These are phyloP conservation scores for Lordiphosa stackelbergi DNA, from an alignment of 1,140 invertebrate genomes.

Conservation along the genomic window DNA sequence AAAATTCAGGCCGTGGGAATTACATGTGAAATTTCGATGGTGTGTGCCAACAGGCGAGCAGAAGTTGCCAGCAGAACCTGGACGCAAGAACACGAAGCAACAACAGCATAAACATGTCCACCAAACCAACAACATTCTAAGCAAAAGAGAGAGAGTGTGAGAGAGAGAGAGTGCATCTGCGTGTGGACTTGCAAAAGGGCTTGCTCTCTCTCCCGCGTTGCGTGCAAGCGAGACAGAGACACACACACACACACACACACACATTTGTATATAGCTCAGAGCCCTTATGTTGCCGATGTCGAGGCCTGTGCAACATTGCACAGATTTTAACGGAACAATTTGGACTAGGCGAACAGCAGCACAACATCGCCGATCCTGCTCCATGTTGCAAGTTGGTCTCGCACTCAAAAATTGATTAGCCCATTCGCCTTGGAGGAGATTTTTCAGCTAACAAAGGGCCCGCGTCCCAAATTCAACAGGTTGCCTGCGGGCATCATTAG, in stretches of 20 bases:
- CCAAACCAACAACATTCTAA: constrained; percentile 9
- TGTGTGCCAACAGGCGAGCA: constrained; percentile 74
- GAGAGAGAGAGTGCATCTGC: constrained; percentile 3
- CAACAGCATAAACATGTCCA: constrained; percentile 29
- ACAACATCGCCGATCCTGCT: constrained; percentile 9
- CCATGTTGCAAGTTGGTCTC: constrained; percentile 54
- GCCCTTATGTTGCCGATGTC: constrained; percentile 52
- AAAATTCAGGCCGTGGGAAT: constrained; percentile 77
- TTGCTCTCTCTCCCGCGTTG: neutral
- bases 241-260: too few species aligned
- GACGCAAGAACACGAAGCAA: constrained; percentile 17
- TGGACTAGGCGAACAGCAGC: constrained; percentile 48
- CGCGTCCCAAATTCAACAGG: constrained; percentile 10
- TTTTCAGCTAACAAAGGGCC: constrained; percentile 74
- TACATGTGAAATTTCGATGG: constrained; percentile 77
- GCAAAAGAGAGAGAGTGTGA: constrained; percentile 12
- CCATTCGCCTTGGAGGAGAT: constrained; percentile 29
- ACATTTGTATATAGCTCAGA: neutral
- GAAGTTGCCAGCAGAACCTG: constrained; percentile 37
- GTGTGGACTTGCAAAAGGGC: constrained; percentile 1
- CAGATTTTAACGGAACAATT: constrained; percentile 73
- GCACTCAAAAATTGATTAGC: constrained; percentile 32
- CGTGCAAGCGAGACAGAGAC: too few species aligned
- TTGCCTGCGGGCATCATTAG: constrained; percentile 60
- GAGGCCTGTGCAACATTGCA: constrained; percentile 68